Conservation (phyloP, 1,140 invertebrate genomes). For the Pogonus chalceus region DNA sequence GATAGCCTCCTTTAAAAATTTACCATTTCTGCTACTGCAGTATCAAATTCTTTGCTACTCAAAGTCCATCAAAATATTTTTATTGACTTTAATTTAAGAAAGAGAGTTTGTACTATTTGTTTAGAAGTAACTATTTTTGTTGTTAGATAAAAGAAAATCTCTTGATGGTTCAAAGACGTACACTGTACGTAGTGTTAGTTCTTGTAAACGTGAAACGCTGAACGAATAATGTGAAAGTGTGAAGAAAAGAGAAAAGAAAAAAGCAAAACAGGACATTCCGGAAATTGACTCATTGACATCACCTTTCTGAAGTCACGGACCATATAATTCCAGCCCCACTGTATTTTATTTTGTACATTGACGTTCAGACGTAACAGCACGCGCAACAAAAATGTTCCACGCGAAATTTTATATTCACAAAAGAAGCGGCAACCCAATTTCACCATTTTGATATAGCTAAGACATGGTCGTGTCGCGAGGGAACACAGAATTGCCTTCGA, state of each 20-base stretch:
- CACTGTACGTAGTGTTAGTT: too few species aligned
- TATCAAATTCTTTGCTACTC: too few species aligned
- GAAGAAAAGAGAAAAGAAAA: neutral
- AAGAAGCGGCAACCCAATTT: conserved; percentile 1
- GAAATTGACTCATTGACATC: conserved; percentile 7
- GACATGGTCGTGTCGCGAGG: neutral
- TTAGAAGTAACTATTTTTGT: too few species aligned
- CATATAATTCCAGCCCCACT: neutral
- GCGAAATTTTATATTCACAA: conserved; percentile 5
- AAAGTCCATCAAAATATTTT: too few species aligned
- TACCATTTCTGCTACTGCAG: too few species aligned
- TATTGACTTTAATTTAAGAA: too few species aligned
- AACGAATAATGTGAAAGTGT: too few species aligned
- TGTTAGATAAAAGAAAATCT: too few species aligned
- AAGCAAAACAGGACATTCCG: neutral
- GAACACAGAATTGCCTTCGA: neutral
- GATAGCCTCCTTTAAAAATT: too few species aligned
- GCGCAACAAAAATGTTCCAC: neutral
- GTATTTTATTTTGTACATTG: neutral
- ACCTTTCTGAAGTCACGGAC: conserved; percentile 4
- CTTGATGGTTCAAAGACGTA: too few species aligned
- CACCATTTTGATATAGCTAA: neutral
- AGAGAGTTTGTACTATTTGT: too few species aligned
- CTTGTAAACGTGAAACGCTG: too few species aligned
- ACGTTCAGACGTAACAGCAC: neutral